Conservation (phyloP, 35 echinoderm and acorn worm species). For the Holothuria glaberrima region DNA sequence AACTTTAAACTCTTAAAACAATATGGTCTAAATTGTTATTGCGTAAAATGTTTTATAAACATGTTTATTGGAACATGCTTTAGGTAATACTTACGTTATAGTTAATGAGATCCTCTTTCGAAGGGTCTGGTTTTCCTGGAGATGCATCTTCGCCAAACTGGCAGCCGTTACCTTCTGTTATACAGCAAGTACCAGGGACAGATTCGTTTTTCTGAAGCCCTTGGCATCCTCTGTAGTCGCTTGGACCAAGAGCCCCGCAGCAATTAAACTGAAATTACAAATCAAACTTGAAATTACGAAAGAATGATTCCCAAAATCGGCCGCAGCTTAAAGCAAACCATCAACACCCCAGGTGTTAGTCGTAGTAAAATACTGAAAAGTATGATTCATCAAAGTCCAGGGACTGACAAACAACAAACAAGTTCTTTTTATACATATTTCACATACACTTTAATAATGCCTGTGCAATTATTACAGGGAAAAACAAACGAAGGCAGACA, state of each 20-base stretch:
- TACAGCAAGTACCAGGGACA: slow-evolving; percentile 24
- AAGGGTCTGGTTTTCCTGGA: neutral
- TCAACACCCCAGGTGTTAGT: no score
- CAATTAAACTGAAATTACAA: slow-evolving; percentile 10
- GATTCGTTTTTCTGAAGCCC: neutral
- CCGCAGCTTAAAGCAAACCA: no score
- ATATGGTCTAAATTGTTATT: neutral
- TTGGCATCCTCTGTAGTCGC: slow-evolving; percentile 9
- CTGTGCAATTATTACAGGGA: no score
- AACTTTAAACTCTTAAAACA: neutral
- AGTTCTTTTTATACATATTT: no score
- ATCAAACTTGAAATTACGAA: neutral
- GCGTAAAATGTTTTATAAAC: neutral
- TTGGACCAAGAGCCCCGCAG: slow-evolving; percentile 17
- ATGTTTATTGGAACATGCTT: neutral
- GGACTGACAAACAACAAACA: no score
- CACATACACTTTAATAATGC: no score
- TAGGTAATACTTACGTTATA: neutral
- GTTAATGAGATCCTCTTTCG: neutral
- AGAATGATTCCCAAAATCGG: no score
- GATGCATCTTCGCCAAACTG: neutral
- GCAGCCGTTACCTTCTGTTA: neutral
- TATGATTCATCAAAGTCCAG: no score
- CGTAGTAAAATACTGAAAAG: no score
- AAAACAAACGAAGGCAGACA: no score